Base-by-base conservation (phyloP, 2,113 vertebrate genomes). In the Actinemys pallida region DNA sequence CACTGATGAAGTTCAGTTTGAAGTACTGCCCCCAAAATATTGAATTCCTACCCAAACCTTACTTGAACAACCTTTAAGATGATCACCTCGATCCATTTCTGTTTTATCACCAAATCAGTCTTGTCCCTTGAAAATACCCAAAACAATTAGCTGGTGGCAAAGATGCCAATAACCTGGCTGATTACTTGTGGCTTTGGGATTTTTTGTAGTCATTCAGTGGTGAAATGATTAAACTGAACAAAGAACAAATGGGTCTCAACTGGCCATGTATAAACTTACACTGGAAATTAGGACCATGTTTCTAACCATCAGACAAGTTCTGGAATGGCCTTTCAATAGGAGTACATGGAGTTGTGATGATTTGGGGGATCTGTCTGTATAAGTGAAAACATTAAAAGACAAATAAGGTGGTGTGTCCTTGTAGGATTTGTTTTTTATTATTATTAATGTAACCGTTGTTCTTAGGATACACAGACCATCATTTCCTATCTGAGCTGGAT, bases 361-460 rank as follows among this genome's bases (percentile, higher is more conserved):
- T 96, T 97, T 93, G 97, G 8, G 62, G 62, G 35, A 62, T n/a
- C 27, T 17, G 19, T 35, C 19, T 72, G 65, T 39, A 72, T 10
- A 72, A 72, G n/a, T 83, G 92, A 92, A 95, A 94, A 94, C 96
- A 93, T 93, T 93, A 95, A 97, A 97, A 88, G 94, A 85, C 94
- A 93, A 96, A 92, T 88, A 94, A 95, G 81, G 42, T 78, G 83
- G n/a, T 65, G 25, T 93, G 86, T 93, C 90, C 90, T 93, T 42
- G 81, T 56, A 69, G 95, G 20, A 69, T 96, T 96, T 96, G 82
- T 95, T 96, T 97, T 96, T 95, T 80, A 59, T 91, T 89, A 62
- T 96, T 89, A 78, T 93, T 96, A 94, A 88, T 96, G 93, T 97
- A 96, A 52, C 83, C 84, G 95, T 96, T 96, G 92, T 97, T 97